A percentile compares a stretch with the other conserved stretches of the same genome.
phyloP scores from a whole-genome alignment of 2,113 vertebrate genomes.

The Gobio gobio region DNA sequence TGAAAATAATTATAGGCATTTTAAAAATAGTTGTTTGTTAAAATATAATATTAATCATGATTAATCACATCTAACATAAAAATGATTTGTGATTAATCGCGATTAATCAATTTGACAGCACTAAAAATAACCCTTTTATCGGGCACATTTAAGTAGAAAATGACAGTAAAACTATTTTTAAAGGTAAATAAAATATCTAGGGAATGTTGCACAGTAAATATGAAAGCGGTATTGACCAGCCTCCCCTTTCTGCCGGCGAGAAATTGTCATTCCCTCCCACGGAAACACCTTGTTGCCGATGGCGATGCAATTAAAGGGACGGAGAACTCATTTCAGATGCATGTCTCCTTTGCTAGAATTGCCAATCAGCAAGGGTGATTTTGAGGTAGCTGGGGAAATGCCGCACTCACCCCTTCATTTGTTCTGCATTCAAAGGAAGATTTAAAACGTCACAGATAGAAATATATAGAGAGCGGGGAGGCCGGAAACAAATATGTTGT shows the following conservation, averaged over 20 bases:
- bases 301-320: constrained; percentile 90
- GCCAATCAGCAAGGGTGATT: constrained; percentile 78
- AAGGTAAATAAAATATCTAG: constrained; percentile 67
- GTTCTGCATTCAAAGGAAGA: constrained; percentile 65
- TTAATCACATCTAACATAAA: no score
- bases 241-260: constrained; percentile 78
- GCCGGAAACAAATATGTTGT: constrained; percentile 82
- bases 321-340: constrained; percentile 87
- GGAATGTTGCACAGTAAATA: constrained; percentile 70
- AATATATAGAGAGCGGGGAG: background rate
- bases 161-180: no score
- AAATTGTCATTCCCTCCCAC: constrained; percentile 79
- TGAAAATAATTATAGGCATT: no score
- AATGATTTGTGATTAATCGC: no score
- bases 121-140: background rate
- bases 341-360: constrained; percentile 82
- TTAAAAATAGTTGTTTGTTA: no score
- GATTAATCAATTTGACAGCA: no score
- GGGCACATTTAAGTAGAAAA: background rate
- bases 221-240: constrained; percentile 81
- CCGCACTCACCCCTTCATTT: constrained; percentile 50
- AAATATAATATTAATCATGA: no score
- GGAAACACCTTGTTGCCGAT: constrained; percentile 86
- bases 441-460: constrained; percentile 59
- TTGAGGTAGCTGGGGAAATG: constrained; percentile 66